Evolutionary conservation across 2,113 vertebrate genomes (phyloP).

Genomic region (Corythoichthys intestinalis): DNA sequence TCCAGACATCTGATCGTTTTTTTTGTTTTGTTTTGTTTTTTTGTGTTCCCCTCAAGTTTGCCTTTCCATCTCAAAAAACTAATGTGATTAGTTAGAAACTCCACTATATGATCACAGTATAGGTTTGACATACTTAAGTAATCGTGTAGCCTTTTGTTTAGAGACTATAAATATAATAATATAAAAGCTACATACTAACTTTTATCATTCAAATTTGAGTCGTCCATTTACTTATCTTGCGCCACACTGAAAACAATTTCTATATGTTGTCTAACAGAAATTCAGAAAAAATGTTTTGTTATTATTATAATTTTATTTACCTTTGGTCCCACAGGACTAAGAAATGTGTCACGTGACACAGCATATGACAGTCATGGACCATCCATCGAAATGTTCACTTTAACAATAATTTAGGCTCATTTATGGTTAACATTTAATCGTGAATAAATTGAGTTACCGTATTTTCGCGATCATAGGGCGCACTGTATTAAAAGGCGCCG

Average conservation of each 20-base stretch:
- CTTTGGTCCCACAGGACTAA: background rate
- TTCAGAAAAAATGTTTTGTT: too few relatives aligned
- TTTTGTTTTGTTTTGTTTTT: constrained; percentile 13
- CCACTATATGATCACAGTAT: constrained; percentile 4
- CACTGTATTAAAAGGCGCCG: too few relatives aligned
- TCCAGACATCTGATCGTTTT: constrained; percentile 39
- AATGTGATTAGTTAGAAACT: constrained; percentile 21
- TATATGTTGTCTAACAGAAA: constrained; percentile 1
- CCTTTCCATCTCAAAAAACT: constrained; percentile 26
- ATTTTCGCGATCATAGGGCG: too few relatives aligned
- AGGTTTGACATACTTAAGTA: constrained; percentile 13
- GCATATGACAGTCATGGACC: constrained; percentile 45
- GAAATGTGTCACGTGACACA: constrained; percentile 18
- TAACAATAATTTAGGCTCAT: constrained; percentile 50
- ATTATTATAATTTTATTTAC: too few relatives aligned
- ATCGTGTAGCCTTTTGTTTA: background rate
- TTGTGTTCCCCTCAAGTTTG: constrained; percentile 3
- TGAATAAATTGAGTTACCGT: background rate
- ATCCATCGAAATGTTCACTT: constrained; percentile 67
- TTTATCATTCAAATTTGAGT: constrained; percentile 4
- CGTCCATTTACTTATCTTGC: background rate
- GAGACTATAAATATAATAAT: too few relatives aligned
- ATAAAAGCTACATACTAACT: constrained; percentile 14
- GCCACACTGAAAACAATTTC: background rate
- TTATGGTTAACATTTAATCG: constrained; percentile 64